phyloP scores from a whole-genome alignment of 1,140 invertebrate genomes.

The Anthonomus grandis region DNA sequence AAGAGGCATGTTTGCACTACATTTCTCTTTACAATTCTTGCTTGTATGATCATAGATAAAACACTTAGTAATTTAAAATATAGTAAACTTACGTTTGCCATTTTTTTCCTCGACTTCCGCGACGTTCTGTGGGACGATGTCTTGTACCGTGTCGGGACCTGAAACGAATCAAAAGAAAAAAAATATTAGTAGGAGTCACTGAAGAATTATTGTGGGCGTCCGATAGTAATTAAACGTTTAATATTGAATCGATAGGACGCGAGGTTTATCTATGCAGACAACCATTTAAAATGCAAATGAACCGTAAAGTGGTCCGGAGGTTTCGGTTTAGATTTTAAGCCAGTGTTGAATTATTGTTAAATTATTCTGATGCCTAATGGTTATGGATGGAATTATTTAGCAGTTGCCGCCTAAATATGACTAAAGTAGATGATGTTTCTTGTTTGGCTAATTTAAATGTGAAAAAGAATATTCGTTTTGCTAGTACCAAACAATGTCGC shows the following conservation, averaged over 20 bases:
- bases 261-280: constrained; percentile 8
- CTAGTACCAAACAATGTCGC: too few relatives aligned
- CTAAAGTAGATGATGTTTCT: too few relatives aligned
- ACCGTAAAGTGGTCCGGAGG: too few relatives aligned
- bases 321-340: too few relatives aligned
- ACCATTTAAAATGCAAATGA: constrained; percentile 30
- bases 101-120: constrained; percentile 72
- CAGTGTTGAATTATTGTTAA: too few relatives aligned
- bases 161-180: constrained; percentile 47
- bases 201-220: constrained; percentile 22
- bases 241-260: constrained; percentile 24
- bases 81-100: constrained; percentile 65
- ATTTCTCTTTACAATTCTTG: too few relatives aligned
- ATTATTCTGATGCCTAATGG: too few relatives aligned
- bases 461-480: too few relatives aligned
- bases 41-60: constrained; percentile 14
- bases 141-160: constrained; percentile 70
- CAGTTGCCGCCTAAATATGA: too few relatives aligned
- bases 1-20: too few relatives aligned
- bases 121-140: constrained; percentile 57
- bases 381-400: too few relatives aligned
- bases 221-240: constrained; percentile 29
- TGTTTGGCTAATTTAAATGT: too few relatives aligned
- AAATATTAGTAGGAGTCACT: constrained; percentile 24
- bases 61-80: constrained; percentile 3